Evolutionary conservation across 1,140 invertebrate genomes (phyloP), one percentile per base, ranked within the genome.

Genomic region (Drosophila guanche): DNA sequence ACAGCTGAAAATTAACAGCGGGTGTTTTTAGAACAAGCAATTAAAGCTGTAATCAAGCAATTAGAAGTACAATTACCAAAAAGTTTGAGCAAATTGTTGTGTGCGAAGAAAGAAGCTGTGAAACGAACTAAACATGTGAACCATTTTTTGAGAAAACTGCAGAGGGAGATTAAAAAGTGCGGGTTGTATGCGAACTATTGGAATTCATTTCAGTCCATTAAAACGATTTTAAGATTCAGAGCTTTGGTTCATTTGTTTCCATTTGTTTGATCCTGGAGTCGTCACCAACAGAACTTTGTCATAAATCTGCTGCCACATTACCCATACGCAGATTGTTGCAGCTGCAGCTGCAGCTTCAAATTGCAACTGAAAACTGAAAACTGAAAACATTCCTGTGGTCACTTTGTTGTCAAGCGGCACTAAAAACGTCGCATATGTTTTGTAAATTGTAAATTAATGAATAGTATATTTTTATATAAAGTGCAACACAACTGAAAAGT

Each of bases 401-500:
- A 8, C 29, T 33, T 14, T 62, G 41, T 74, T 77, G 65, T 74
- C 76, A 79, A 54, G 29, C 29, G 29, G 58, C 61, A 48, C 43
- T 47, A 25, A 50, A 42, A 70, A 48, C 37, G 45, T 53, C 42
- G 61, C 80, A 76, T 85, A 79, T 85, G 76, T 77, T 85, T 86
- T 80, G 42, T 86, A 86, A 85, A 81, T 86, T 80, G 42, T 86
- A 81, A 85, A 81, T 88, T 86, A 85, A 85, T 85, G 77, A 85
- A 86, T 67, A 79, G 16, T 79, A 81, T 77, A 66, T 85, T 80
- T 1, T 67, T 55, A 46, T 48, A 37, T 63, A 70, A 37, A 78
- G 62, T 84, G 63, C 43, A 80, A 37, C 33, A 37, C 33, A 37
- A 37, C 33, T 48, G 58, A 78, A 80, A 71, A 22, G 3, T 29